Conservation (phyloP, 2,888 invertebrate genomes). For the Chymomyza amoena region DNA sequence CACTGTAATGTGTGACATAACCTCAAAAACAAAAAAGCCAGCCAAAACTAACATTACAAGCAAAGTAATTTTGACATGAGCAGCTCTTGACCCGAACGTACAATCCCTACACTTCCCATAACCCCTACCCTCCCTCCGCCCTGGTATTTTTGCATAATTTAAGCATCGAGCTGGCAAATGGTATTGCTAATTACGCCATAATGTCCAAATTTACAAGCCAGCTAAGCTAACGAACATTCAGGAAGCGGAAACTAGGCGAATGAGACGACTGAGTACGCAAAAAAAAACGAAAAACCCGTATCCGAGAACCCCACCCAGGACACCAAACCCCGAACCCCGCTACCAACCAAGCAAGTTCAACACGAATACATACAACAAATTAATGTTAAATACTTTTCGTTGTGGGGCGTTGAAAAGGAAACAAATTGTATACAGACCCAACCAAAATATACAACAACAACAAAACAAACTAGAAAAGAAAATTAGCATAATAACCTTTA, state of each 20-base stretch:
- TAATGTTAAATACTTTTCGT: slow-evolving; percentile 2
- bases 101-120: background rate
- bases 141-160: slow-evolving; percentile 57
- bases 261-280: background rate
- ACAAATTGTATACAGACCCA: slow-evolving; percentile 34
- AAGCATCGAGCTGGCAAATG: slow-evolving; percentile 43
- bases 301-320: too few relatives aligned
- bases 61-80: slow-evolving; percentile 12
- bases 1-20: slow-evolving; percentile 33
- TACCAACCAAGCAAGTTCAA: background rate
- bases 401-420: slow-evolving; percentile 31
- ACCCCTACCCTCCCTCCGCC: too few relatives aligned
- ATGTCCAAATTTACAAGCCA: slow-evolving; percentile 54
- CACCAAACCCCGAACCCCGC: background rate
- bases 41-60: slow-evolving; percentile 25
- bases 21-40: slow-evolving; percentile 35
- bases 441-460: background rate
- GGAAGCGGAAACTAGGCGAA: slow-evolving; percentile 11
- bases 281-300: background rate
- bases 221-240: slow-evolving; percentile 17
- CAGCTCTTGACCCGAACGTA: background rate
- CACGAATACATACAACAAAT: slow-evolving; percentile 1
- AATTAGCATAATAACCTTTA: slow-evolving; percentile 71
- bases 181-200: slow-evolving; percentile 69
- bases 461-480: background rate